Conservation (phyloP, 2,113 vertebrate genomes). For the Heterotis niloticus region DNA sequence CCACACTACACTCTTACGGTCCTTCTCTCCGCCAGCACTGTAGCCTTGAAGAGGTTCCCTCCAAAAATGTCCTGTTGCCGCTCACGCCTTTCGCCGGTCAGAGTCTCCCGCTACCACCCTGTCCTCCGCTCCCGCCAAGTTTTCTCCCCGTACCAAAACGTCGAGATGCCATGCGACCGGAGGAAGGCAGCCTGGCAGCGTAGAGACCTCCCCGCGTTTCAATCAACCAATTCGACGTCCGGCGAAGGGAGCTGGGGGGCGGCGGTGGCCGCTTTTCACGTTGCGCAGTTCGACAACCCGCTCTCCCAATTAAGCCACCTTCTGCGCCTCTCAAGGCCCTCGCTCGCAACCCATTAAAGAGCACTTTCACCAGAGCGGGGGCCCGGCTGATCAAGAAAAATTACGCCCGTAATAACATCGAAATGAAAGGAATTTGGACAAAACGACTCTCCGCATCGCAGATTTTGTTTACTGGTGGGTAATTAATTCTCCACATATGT, state of each 20-base stretch:
- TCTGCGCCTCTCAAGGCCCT: constrained; percentile 51
- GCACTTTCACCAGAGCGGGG: constrained; percentile 68
- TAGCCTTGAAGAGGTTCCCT: not conserved
- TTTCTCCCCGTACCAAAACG: constrained; percentile 54
- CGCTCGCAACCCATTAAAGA: constrained; percentile 65
- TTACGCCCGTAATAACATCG: constrained; percentile 85
- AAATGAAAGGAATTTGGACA: constrained; percentile 93
- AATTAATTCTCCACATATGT: constrained; percentile 99
- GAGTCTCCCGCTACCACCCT: constrained; percentile 40
- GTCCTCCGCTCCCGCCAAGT: constrained; percentile 38
- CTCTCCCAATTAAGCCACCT: constrained; percentile 57
- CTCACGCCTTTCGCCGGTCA: constrained; percentile 8
- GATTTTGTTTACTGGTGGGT: constrained; percentile 99
- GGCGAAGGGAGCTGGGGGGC: constrained; percentile 42
- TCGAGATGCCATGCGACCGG: constrained; percentile 44
- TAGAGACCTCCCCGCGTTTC: constrained; percentile 63
- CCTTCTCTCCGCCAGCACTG: not conserved
- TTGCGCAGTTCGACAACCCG: constrained; percentile 64
- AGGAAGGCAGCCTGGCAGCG: constrained; percentile 44
- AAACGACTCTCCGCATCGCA: constrained; percentile 92
- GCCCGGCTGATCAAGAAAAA: constrained; percentile 91
- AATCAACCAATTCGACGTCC: constrained; percentile 86
- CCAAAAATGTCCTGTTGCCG: not conserved
- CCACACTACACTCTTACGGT: not conserved
- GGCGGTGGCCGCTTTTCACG: constrained; percentile 41